These are phyloP conservation scores for Gambusia holbrooki DNA, from an alignment of 2,113 vertebrate genomes.

Conservation along the genomic window DNA sequence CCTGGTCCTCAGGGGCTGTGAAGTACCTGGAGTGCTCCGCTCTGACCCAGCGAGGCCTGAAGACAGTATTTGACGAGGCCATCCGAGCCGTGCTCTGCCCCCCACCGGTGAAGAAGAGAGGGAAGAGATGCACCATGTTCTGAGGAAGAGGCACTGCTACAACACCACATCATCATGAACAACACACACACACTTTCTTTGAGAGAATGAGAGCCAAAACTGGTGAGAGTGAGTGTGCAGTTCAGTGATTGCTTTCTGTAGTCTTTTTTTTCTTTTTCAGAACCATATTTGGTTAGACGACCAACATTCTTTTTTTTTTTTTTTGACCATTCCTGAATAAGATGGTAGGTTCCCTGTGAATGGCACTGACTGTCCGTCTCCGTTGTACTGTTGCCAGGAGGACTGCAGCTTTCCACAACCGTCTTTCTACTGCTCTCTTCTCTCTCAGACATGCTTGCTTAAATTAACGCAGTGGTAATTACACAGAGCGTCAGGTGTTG, in stretches of 20 bases:
- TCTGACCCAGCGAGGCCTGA: conserved; percentile 94
- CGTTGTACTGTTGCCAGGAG: conserved; percentile 63
- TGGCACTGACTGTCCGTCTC: conserved; percentile 57
- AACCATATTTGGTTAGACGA: conserved; percentile 55
- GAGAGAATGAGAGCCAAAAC: conserved; percentile 53
- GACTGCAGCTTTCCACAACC: conserved; percentile 54
- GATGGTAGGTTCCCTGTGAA: conserved; percentile 51
- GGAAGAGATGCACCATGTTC: conserved; percentile 94
- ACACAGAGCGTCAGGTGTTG: conserved; percentile 61
- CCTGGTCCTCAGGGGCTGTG: conserved; percentile 85
- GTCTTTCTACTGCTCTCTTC: conserved; percentile 42
- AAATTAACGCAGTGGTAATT: conserved; percentile 59
- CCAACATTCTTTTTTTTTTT: conserved; percentile 51
- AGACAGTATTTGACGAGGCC: conserved; percentile 97
- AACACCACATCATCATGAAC: conserved; percentile 67
- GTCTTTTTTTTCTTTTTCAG: conserved; percentile 66
- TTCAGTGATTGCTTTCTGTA: conserved; percentile 69
- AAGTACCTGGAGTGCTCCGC: conserved; percentile 98
- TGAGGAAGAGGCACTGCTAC: conserved; percentile 74
- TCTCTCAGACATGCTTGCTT: conserved; percentile 62
- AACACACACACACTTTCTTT: conserved; percentile 69
- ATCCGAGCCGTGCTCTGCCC: conserved; percentile 97
- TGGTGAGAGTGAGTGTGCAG: conserved; percentile 62
- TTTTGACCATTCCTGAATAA: conserved; percentile 64
- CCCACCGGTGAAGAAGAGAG: conserved; percentile 92